Evolutionary conservation across 2,113 vertebrate species (phyloP).

Genomic region (Stictonetta naevosa): DNA sequence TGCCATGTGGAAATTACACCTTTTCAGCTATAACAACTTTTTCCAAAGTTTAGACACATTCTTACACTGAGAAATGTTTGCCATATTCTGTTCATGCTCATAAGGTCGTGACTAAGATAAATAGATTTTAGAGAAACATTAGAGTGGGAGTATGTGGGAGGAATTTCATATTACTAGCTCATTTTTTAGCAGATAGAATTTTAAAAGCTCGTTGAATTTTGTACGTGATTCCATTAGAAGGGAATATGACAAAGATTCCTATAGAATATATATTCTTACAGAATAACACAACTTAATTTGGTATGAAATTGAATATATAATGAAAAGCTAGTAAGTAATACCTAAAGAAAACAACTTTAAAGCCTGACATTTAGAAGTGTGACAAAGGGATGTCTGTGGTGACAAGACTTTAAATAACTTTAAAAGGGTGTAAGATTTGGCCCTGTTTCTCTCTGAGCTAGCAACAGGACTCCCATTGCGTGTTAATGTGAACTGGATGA

Average conservation of each 20-base stretch:
- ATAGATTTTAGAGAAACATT: slow-evolving; percentile 71
- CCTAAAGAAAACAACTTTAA: background rate
- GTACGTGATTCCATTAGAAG: slow-evolving; percentile 45
- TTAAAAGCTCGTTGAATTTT: slow-evolving; percentile 64
- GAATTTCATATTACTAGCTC: slow-evolving; percentile 71
- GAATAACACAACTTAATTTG: background rate
- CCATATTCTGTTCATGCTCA: slow-evolving; percentile 70
- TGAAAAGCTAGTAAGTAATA: background rate
- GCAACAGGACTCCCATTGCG: background rate
- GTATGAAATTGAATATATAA: background rate
- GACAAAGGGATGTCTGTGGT: background rate
- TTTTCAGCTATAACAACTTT: slow-evolving; percentile 48
- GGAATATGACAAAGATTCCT: slow-evolving; percentile 28
- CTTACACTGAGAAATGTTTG: slow-evolving; percentile 56
- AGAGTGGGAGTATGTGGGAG: slow-evolving; percentile 75
- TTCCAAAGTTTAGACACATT: slow-evolving; percentile 25
- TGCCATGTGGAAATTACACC: slow-evolving; percentile 38
- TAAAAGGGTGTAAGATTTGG: slow-evolving; percentile 21
- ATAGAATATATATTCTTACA: background rate
- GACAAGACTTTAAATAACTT: slow-evolving; percentile 44
- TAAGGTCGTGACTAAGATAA: slow-evolving; percentile 78
- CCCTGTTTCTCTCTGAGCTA: slow-evolving; percentile 22
- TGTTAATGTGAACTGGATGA: slow-evolving; percentile 17
- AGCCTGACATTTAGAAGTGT: slow-evolving; percentile 28
- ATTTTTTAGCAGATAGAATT: slow-evolving; percentile 67